Percentiles rank a stretch among this genome's conserved stretches.
Evolutionary conservation across 2,797 vertebrate species (phyloP).

Genomic region (Acipenser oxyrinchus): DNA sequence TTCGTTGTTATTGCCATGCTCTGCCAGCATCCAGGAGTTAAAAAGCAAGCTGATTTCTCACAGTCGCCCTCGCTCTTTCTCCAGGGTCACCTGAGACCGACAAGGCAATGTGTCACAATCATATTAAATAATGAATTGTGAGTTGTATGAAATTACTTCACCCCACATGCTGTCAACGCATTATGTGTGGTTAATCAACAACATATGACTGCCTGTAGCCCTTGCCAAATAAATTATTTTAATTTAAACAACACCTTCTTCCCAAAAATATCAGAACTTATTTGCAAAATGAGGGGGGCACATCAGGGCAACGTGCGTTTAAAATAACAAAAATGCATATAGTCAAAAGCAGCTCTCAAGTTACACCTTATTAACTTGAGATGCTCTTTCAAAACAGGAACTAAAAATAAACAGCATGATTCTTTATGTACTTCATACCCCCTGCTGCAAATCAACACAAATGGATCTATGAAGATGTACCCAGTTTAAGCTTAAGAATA

Average conservation of each 20-base stretch:
- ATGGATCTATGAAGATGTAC: no score
- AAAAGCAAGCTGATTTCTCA: constrained; percentile 54
- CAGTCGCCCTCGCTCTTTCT: constrained; percentile 50
- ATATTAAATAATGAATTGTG: constrained; percentile 71
- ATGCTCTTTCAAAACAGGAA: constrained; percentile 35
- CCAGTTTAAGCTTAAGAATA: no score
- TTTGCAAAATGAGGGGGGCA: constrained; percentile 66
- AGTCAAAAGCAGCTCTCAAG: constrained; percentile 49
- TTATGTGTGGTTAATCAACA: constrained; percentile 69
- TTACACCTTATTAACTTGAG: constrained; percentile 43
- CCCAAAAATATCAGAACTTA: constrained; percentile 42
- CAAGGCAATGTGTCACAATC: constrained; percentile 54
- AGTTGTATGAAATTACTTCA: constrained; percentile 75
- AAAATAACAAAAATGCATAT: constrained; percentile 50
- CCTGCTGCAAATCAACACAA: no score
- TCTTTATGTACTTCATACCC: constrained; percentile 3
- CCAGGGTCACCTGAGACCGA: constrained; percentile 32
- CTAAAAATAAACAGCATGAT: constrained; percentile 24
- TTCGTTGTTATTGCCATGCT: constrained; percentile 28
- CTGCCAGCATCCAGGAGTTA: constrained; percentile 58
- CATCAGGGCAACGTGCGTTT: constrained; percentile 43
- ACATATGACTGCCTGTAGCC: constrained; percentile 33
- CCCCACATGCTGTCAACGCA: constrained; percentile 52
- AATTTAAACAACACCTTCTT: constrained; percentile 20
- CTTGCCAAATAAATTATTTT: constrained; percentile 1